phyloP scores from a whole-genome alignment of 2,888 invertebrate genomes.

The Empis stercorea region DNA sequence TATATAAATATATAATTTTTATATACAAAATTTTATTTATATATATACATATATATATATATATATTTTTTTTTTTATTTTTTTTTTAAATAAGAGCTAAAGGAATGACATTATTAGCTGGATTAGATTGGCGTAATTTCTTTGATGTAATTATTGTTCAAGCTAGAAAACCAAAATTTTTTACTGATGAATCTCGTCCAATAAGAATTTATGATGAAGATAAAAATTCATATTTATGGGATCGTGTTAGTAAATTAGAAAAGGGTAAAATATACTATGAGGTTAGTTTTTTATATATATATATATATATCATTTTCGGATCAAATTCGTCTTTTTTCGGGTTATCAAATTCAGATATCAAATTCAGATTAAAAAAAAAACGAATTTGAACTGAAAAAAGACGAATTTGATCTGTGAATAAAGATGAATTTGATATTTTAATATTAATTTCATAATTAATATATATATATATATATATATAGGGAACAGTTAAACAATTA shows the following conservation, averaged over 20 bases:
- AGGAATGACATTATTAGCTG: slow-evolving; percentile 83
- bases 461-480: slow-evolving; percentile 5
- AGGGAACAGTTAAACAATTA: slow-evolving; percentile 88
- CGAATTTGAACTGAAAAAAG: too few species aligned
- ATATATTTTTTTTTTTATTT: neutral
- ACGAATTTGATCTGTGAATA: too few species aligned
- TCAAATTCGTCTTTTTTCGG: too few species aligned
- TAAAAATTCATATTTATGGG: slow-evolving; percentile 78
- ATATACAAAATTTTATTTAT: too few species aligned
- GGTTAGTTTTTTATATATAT: slow-evolving; percentile 37
- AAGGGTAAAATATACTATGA: slow-evolving; percentile 88
- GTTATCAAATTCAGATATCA: too few species aligned
- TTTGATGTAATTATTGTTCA: slow-evolving; percentile 93
- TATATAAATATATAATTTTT: neutral
- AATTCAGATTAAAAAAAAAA: too few species aligned
- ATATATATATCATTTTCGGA: neutral
- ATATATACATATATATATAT: neutral
- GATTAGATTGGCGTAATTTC: slow-evolving; percentile 73
- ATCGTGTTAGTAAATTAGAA: slow-evolving; percentile 71
- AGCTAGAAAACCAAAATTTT: slow-evolving; percentile 93
- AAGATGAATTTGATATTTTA: too few species aligned
- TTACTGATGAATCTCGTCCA: slow-evolving; percentile 82
- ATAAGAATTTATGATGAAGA: slow-evolving; percentile 76
- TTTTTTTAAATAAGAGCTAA: slow-evolving; percentile 54
- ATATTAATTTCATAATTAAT: too few species aligned